Conservation (phyloP, 2,797 vertebrate species). For the Sphaeramia orbicularis region DNA sequence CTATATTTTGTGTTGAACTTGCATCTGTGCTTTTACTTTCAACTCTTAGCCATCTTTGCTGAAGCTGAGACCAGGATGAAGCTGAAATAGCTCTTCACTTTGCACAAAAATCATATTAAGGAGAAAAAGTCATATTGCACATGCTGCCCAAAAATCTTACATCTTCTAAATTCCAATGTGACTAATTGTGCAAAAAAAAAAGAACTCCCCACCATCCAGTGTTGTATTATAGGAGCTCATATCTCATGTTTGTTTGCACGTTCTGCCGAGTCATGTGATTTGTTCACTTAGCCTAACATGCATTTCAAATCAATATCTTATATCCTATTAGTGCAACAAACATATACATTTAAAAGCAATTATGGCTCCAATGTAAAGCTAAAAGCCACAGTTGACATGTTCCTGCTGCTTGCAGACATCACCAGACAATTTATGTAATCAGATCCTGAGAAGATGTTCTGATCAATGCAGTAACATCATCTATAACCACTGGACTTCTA, state of each 20-base stretch:
- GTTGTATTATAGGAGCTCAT: conserved; percentile 1
- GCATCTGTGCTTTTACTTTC: too few relatives aligned
- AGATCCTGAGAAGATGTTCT: conserved; percentile 35
- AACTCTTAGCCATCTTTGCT: too few relatives aligned
- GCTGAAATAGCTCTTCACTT: too few relatives aligned
- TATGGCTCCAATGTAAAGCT: conserved; percentile 22
- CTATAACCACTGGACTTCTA: conserved; percentile 12
- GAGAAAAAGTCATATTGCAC: too few relatives aligned
- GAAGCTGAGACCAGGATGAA: too few relatives aligned
- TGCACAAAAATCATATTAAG: too few relatives aligned
- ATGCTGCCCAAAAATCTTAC: too few relatives aligned
- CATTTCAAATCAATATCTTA: conserved; percentile 38
- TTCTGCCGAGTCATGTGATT: not conserved
- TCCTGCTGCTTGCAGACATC: conserved; percentile 17
- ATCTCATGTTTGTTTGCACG: not conserved
- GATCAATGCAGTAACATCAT: conserved; percentile 49
- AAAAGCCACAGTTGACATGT: conserved; percentile 26
- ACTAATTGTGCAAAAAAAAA: too few relatives aligned
- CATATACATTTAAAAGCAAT: conserved; percentile 43
- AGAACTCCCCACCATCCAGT: too few relatives aligned
- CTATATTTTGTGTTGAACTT: too few relatives aligned
- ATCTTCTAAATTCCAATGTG: too few relatives aligned
- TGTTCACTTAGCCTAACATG: conserved; percentile 28
- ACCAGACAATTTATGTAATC: conserved; percentile 47
- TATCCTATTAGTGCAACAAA: conserved; percentile 17